Conservation (phyloP, 2,113 vertebrate species). For the Cynocephalus volans region DNA sequence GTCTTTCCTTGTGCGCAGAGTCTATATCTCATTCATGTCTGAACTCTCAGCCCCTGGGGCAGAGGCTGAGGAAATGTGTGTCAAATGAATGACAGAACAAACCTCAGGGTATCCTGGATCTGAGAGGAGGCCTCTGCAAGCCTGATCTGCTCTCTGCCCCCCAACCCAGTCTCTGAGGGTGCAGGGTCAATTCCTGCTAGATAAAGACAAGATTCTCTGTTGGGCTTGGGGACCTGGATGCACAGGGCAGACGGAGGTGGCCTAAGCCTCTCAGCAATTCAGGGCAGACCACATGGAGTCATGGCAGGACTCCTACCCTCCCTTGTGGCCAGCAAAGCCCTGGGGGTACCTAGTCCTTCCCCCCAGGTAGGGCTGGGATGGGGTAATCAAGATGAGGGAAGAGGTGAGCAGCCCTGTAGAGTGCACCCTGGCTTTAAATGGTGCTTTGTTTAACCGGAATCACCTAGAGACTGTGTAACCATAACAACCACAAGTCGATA, state of each 20-base stretch:
- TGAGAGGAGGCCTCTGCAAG: not conserved
- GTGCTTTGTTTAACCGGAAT: constrained; percentile 82
- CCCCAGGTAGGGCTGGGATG: not conserved
- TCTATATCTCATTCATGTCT: not conserved
- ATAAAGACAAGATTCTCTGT: not conserved
- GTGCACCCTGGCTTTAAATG: constrained; percentile 79
- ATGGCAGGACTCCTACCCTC: not conserved
- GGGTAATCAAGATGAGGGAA: not conserved
- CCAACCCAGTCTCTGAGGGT: not conserved
- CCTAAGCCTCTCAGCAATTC: not conserved
- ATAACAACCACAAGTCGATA: constrained; percentile 84
- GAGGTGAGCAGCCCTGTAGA: constrained; percentile 64
- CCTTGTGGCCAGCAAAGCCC: not conserved
- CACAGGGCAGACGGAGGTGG: not conserved
- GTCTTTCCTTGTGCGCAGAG: not conserved
- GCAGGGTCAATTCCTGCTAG: not conserved
- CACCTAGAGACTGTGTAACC: constrained; percentile 80
- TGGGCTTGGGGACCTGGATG: not conserved
- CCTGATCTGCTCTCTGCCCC: not conserved
- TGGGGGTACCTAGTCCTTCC: not conserved
- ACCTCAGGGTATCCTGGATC: not conserved
- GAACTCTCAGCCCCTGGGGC: not conserved
- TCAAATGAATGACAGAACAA: not conserved
- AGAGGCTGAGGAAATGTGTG: not conserved
- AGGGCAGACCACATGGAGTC: not conserved